Evolutionary conservation across 2,797 vertebrate species (phyloP), one percentile per base, ranked within the genome.

Genomic region (Brachyrhaphis roseni): DNA sequence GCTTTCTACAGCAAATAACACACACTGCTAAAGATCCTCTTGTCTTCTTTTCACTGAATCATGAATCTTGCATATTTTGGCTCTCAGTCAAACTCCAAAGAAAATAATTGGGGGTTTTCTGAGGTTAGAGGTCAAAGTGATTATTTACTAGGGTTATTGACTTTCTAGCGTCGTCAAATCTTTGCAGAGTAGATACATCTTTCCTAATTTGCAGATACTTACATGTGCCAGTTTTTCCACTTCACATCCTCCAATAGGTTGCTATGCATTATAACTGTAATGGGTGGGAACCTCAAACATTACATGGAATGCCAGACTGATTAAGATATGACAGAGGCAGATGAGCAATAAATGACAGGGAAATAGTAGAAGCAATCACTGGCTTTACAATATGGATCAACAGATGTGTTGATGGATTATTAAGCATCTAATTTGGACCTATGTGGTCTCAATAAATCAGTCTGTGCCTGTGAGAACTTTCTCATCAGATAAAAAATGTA

Each of bases 61-160:
- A 31, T 49, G 2, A 80, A 64, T 18, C 3, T 43, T 12, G 57
- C 71, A 31, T 75, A 7, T 39, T 28, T 72, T 79, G 46, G 43
- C 28, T 66, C 55, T 78, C 12, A 11, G 36, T 76, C 45, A 51
- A 73, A 66, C 66, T 72, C 62, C 71, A 12, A 76, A 46, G 66
- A 73, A 16, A 36, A 78, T 51, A 49, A 13, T 51, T 47, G 55
- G 72, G 73, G 28, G 72, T 83, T 83, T 84, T 74, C 75, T 77
- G 64, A 72, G 84, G 83, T 83, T 83, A 74, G 23, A 84, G 80
- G 87, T 87, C 82, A 86, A 49, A 66, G 66, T 64, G 43, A 78
- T 77, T 72, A 78, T 77, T 83, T 86, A 77, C 36, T 76, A 75
- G 80, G 77, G 86, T 80, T 31, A 66, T 75, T 74, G 87, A 87